Evolutionary conservation across 2,113 vertebrate genomes (phyloP).

Genomic region (Bos indicus): DNA sequence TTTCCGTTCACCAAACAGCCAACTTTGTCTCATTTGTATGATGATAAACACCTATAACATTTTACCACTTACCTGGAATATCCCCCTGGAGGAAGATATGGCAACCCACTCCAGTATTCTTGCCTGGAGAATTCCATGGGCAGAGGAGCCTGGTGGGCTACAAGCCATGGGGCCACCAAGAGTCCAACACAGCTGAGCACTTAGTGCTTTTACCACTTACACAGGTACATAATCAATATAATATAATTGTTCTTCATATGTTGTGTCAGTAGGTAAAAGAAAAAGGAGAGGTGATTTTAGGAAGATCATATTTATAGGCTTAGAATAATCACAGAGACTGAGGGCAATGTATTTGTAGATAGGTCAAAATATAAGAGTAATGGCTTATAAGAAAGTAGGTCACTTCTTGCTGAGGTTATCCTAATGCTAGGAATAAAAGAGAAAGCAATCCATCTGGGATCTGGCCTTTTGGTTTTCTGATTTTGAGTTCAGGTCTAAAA

Average conservation of each 20-base stretch:
- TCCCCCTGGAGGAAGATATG: not conserved
- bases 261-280: not conserved
- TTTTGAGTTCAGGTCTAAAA: not conserved
- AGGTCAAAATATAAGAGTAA: not conserved
- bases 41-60: not conserved
- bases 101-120: not conserved
- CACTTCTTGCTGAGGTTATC: not conserved
- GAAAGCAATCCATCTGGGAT: not conserved
- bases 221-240: not conserved
- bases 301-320: not conserved
- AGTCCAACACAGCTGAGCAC: not conserved
- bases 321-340: not conserved
- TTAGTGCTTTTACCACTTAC: not conserved
- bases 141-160: not conserved
- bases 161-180: not conserved
- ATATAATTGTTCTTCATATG: not conserved
- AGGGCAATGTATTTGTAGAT: not conserved
- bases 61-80: not conserved
- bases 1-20: not conserved
- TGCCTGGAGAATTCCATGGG: not conserved
- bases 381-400: constrained; percentile 3
- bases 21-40: not conserved
- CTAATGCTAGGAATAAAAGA: not conserved
- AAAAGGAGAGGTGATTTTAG: not conserved
- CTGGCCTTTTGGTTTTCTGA: constrained; percentile 28